phyloP scores from a whole-genome alignment of 2,888 invertebrate genomes.

The Monochamus alternatus region DNA sequence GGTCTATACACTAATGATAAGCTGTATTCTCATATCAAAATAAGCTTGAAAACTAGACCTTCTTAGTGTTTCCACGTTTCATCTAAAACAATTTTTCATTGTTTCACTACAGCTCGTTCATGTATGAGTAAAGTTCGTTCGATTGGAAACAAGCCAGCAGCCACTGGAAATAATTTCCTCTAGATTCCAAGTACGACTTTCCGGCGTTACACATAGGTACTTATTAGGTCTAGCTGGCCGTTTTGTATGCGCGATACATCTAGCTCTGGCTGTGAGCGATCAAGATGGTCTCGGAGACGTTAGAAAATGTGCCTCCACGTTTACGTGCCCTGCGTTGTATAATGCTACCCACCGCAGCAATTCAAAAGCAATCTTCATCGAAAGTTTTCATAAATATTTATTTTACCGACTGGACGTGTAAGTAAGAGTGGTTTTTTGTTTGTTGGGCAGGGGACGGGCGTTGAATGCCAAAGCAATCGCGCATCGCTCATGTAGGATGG shows the following conservation, averaged over 20 bases:
- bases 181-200: slow-evolving; percentile 33
- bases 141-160: slow-evolving; percentile 35
- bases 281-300: slow-evolving; percentile 30
- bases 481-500: no score
- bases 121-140: background rate
- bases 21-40: no score
- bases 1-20: no score
- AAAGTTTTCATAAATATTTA: slow-evolving; percentile 32
- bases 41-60: no score
- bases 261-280: slow-evolving; percentile 31
- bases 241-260: slow-evolving; percentile 41
- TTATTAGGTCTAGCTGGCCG: slow-evolving; percentile 34
- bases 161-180: slow-evolving; percentile 32
- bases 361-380: slow-evolving; percentile 16
- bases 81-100: no score
- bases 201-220: slow-evolving; percentile 37
- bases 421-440: slow-evolving; percentile 21
- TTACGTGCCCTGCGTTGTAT: slow-evolving; percentile 26
- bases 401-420: slow-evolving; percentile 3
- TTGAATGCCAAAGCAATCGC: slow-evolving; percentile 1
- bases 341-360: slow-evolving; percentile 10
- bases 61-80: no score
- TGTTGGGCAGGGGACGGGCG: background rate
- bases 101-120: no score
- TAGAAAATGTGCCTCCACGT: slow-evolving; percentile 20